Percentiles rank a stretch among this genome's conserved stretches.
These are phyloP conservation scores for Buphagus erythrorhynchus DNA, from an alignment of 2,797 vertebrate genomes.

Conservation along the genomic window DNA sequence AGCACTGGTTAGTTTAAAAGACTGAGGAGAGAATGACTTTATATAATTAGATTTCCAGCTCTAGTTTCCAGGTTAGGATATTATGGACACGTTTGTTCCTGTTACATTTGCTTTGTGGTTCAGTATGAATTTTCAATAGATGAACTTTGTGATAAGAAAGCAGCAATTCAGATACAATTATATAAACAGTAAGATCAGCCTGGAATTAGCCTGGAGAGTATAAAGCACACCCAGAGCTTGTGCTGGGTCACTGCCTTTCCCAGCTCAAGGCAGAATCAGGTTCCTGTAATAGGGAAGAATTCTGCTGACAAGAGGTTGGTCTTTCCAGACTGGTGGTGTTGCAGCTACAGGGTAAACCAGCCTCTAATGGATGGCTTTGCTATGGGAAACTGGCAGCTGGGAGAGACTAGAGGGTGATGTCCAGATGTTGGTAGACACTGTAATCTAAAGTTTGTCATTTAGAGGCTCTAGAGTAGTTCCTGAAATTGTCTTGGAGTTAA, in stretches of 20 bases:
- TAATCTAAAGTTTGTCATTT: not conserved
- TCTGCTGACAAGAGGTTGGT: constrained; percentile 55
- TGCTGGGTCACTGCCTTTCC: constrained; percentile 59
- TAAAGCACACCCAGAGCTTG: constrained; percentile 71
- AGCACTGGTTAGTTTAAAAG: constrained; percentile 65
- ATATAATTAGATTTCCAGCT: constrained; percentile 71
- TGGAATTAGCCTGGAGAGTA: constrained; percentile 76
- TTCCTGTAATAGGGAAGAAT: constrained; percentile 57
- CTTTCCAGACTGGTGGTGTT: constrained; percentile 5
- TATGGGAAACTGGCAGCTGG: not conserved
- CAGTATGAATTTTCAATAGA: constrained; percentile 82
- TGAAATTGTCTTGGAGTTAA: not conserved
- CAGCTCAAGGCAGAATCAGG: constrained; percentile 66
- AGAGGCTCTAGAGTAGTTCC: not conserved
- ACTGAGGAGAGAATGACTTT: constrained; percentile 32
- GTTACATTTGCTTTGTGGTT: constrained; percentile 73
- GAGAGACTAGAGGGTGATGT: not conserved
- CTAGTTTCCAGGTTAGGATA: constrained; percentile 71
- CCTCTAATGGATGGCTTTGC: not conserved
- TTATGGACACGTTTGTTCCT: constrained; percentile 67
- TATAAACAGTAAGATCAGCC: constrained; percentile 78
- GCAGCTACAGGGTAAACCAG: constrained; percentile 37
- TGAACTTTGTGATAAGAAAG: constrained; percentile 78
- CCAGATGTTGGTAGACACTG: not conserved
- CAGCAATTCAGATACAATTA: constrained; percentile 77